Conservation (phyloP, 2,113 vertebrate genomes). For the Apteryx mantelli region DNA sequence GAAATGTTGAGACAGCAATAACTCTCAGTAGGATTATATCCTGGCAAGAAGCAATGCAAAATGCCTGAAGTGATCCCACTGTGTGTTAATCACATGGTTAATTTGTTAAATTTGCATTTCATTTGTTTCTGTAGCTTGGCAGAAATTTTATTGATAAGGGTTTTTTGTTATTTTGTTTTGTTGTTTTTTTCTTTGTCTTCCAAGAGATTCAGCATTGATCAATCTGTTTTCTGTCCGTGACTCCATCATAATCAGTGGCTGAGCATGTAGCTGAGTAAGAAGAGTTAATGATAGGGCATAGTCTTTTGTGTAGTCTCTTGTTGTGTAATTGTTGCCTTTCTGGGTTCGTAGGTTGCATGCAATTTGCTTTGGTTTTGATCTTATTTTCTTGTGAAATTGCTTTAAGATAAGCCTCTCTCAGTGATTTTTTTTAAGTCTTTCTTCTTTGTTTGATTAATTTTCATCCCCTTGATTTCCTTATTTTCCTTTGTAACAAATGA, state of each 20-base stretch:
- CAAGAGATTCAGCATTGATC: slow-evolving; percentile 52
- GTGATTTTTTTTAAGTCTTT: slow-evolving; percentile 34
- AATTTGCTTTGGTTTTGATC: slow-evolving; percentile 46
- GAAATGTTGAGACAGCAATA: slow-evolving; percentile 20
- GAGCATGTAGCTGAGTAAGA: background rate
- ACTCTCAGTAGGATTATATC: slow-evolving; percentile 65
- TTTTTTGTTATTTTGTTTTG: background rate
- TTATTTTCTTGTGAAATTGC: slow-evolving; percentile 53
- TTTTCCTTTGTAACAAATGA: background rate
- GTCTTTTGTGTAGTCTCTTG: slow-evolving; percentile 17
- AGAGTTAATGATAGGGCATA: slow-evolving; percentile 48
- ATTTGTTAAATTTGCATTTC: slow-evolving; percentile 76
- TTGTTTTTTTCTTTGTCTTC: slow-evolving; percentile 6
- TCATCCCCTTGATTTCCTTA: slow-evolving; percentile 20
- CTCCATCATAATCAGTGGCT: slow-evolving; percentile 58
- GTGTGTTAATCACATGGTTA: slow-evolving; percentile 68
- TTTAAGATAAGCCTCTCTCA: slow-evolving; percentile 31
- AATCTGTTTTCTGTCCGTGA: slow-evolving; percentile 2
- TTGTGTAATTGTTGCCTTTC: slow-evolving; percentile 42
- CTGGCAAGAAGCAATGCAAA: slow-evolving; percentile 60
- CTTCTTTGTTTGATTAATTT: slow-evolving; percentile 61
- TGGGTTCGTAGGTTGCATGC: background rate
- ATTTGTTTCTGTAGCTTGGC: slow-evolving; percentile 51
- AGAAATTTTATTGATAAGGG: slow-evolving; percentile 69
- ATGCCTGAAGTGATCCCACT: slow-evolving; percentile 55